These are phyloP conservation scores for Rhynchonema sp. DNA, from an alignment of 2,888 invertebrate genomes.

Conservation along the genomic window DNA sequence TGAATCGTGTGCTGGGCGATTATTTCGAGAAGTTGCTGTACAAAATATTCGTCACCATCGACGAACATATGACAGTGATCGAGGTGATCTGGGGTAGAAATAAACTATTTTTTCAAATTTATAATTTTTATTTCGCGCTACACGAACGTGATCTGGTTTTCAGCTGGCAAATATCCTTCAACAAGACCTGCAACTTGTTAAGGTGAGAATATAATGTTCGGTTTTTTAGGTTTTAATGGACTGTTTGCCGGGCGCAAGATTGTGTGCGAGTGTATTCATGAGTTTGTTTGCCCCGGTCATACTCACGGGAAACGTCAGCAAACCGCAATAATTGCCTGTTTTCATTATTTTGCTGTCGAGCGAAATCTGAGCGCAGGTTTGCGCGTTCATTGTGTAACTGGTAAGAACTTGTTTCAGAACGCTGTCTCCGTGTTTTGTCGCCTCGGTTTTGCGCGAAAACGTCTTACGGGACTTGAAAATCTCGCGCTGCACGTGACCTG, in stretches of 20 bases:
- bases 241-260: too few species aligned
- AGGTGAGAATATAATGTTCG: too few species aligned
- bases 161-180: background rate
- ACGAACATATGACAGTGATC: slow-evolving; percentile 73
- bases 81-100: too few species aligned
- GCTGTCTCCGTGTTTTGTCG: slow-evolving; percentile 83
- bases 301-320: too few species aligned
- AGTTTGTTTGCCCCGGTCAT: too few species aligned
- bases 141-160: slow-evolving; percentile 3
- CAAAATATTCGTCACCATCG: slow-evolving; percentile 86
- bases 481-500: slow-evolving; percentile 13
- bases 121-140: too few species aligned
- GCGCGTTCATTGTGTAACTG: too few species aligned
- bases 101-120: too few species aligned
- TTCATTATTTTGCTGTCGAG: slow-evolving; percentile 2
- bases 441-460: slow-evolving; percentile 66
- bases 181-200: background rate
- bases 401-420: slow-evolving; percentile 42
- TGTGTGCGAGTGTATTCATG: too few species aligned
- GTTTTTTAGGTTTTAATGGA: too few species aligned
- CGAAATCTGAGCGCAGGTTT: slow-evolving; percentile 4
- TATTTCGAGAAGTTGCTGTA: slow-evolving; percentile 90
- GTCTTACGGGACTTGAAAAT: slow-evolving; percentile 30
- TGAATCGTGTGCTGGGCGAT: slow-evolving; percentile 85
- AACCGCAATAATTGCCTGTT: slow-evolving; percentile 6